phyloP scores from a whole-genome alignment of 2,113 vertebrate genomes.

The Formicarius rufipectus region DNA sequence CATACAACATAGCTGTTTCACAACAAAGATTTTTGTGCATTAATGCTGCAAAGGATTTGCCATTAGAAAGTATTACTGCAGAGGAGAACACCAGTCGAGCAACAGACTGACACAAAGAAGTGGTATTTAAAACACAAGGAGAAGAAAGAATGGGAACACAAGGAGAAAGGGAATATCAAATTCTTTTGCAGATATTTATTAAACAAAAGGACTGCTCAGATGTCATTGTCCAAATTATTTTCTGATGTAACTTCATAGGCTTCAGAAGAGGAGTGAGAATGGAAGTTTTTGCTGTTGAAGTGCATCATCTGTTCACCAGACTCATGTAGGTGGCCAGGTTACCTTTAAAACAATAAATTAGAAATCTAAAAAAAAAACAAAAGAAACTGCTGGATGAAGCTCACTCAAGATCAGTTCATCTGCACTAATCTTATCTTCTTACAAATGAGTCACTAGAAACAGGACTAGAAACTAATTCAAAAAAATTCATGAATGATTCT shows the following conservation, averaged over 20 bases:
- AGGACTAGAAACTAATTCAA: background rate
- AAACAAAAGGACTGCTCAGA: conserved; percentile 25
- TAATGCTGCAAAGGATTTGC: background rate
- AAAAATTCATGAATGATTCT: background rate
- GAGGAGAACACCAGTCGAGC: background rate
- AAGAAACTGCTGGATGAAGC: background rate
- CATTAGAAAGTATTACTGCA: background rate
- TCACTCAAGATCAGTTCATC: background rate
- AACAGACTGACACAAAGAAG: background rate
- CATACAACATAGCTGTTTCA: conserved; percentile 28
- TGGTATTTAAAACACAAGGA: conserved; percentile 3
- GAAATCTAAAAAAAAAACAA: background rate
- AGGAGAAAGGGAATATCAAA: conserved; percentile 1
- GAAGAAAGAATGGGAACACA: background rate
- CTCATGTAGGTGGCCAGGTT: background rate
- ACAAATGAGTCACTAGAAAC: background rate
- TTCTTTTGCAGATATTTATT: conserved; percentile 2
- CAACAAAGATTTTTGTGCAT: background rate
- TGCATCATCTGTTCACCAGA: background rate
- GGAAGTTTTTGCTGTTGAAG: background rate
- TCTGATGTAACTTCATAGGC: conserved; percentile 13
- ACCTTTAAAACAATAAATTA: background rate
- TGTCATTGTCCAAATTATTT: conserved; percentile 22
- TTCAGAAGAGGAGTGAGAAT: background rate
- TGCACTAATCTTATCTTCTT: background rate